Evolutionary conservation across 1,140 invertebrate genomes (phyloP).

Genomic region (Halyomorpha halys): DNA sequence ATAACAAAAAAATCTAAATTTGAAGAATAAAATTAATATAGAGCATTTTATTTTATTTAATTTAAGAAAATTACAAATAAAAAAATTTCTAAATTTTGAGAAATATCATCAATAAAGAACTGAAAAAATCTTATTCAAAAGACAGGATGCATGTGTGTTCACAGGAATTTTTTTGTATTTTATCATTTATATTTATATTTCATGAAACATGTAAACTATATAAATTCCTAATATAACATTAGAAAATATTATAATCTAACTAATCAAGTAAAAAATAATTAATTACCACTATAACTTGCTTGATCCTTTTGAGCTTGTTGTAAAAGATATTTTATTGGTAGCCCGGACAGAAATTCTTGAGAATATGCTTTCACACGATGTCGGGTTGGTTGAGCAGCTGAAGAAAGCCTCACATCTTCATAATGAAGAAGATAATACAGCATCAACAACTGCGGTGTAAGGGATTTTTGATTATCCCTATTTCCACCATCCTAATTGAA

Average conservation of each 20-base stretch:
- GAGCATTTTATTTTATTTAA: too few species aligned
- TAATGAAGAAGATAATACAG: constrained; percentile 89
- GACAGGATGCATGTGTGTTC: too few species aligned
- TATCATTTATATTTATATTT: not conserved
- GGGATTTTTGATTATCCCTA: constrained; percentile 21
- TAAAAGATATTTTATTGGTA: constrained; percentile 89
- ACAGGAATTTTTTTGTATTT: not conserved
- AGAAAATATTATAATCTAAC: not conserved
- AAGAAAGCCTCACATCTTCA: constrained; percentile 73
- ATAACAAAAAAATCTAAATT: too few species aligned
- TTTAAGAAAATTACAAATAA: too few species aligned
- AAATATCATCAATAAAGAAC: too few species aligned
- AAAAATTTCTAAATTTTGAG: too few species aligned
- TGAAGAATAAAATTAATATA: too few species aligned
- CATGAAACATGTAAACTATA: too few species aligned
- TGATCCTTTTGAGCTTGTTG: constrained; percentile 88
- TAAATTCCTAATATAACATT: not conserved
- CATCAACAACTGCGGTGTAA: constrained; percentile 79
- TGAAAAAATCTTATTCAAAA: too few species aligned
- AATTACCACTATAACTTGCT: constrained; percentile 60
- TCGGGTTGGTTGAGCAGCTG: constrained; percentile 38
- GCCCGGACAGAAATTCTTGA: constrained; percentile 73
- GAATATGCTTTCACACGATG: constrained; percentile 62
- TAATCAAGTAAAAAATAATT: too few species aligned
- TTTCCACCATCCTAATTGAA: not conserved